phyloP scores from a whole-genome alignment of 2,113 vertebrate species.

The Haemorhous mexicanus region DNA sequence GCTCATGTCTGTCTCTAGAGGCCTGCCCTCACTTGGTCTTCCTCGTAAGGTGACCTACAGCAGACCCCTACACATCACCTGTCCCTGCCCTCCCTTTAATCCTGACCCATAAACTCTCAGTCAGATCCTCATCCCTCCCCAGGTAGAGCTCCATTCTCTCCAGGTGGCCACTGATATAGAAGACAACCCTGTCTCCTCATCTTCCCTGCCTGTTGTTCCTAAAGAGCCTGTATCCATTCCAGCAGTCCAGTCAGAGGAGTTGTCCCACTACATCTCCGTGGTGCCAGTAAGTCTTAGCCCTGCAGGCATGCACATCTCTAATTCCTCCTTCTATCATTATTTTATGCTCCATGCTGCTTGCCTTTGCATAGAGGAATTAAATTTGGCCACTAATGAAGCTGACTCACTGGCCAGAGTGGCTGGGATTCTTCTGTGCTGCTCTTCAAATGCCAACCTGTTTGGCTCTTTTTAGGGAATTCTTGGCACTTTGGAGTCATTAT shows the following conservation, averaged over 20 bases:
- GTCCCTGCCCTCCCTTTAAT: neutral
- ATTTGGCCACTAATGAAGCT: neutral
- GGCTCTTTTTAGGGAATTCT: neutral
- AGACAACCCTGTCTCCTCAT: accelerated
- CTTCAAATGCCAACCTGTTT: neutral
- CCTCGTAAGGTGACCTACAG: neutral
- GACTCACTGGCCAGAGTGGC: no score
- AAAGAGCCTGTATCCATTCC: neutral
- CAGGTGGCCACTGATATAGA: neutral
- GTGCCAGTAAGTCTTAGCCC: neutral
- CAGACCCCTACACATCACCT: neutral
- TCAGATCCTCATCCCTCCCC: neutral
- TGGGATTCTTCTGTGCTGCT: neutral
- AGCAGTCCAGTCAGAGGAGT: neutral
- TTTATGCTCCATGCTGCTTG: neutral
- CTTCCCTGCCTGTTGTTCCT: accelerated
- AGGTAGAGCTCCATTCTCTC: neutral
- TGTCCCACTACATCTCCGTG: neutral
- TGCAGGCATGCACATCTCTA: neutral
- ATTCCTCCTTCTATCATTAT: neutral
- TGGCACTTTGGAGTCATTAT: neutral
- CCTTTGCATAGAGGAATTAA: neutral
- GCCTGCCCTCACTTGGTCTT: neutral
- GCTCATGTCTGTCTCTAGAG: neutral
- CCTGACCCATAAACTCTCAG: neutral